Evolutionary conservation across 2,113 vertebrate genomes (phyloP), one percentile per base, ranked within the genome.

Genomic region (Spea bombifrons): DNA sequence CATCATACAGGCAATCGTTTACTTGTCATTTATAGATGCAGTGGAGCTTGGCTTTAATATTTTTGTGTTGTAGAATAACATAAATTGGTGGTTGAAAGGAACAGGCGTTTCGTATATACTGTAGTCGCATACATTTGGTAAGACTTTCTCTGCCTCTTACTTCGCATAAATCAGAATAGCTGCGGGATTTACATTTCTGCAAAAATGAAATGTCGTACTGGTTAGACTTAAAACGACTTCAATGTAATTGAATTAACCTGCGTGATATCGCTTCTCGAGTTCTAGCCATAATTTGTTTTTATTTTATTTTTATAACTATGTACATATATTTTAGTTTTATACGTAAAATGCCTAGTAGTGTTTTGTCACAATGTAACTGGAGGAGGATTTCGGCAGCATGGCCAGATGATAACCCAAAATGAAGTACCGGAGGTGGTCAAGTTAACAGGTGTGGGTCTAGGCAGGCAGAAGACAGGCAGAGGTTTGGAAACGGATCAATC

Each of bases 101-200:
- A 82, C 82, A 83, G 44, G n/a, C 17, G 57, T 73, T 79, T 83
- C 87, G 83, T 84, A 81, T 85, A 66, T 84, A 86, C 77, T 87
- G 87, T 85, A 85, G 81, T 81, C 86, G 73, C 76, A 44, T 66
- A 7, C 43, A 48, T 48, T 70, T 81, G 64, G 75, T 76, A 67
- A 30, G 12, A 3, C 64, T 50, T 83, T 70, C 75, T 63, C 2
- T 55, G 63, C 45, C 80, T 86, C 86, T 84, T 82, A 73, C 80
- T 81, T 86, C 43, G 5, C 84, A 83, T 81, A 82, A 83, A 83
- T 85, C 74, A 84, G 73, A 88, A 79, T 47, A 81, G 71, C 77
- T 83, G 66, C 68, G 71, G 71, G 63, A 83, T 83, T 75, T 85
- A 73, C 74, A 82, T 79, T 66, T 73, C 65, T 76, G 74, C 81